Base-by-base conservation (phyloP, 1,140 invertebrate species). In the Neodiprion fabricii region DNA sequence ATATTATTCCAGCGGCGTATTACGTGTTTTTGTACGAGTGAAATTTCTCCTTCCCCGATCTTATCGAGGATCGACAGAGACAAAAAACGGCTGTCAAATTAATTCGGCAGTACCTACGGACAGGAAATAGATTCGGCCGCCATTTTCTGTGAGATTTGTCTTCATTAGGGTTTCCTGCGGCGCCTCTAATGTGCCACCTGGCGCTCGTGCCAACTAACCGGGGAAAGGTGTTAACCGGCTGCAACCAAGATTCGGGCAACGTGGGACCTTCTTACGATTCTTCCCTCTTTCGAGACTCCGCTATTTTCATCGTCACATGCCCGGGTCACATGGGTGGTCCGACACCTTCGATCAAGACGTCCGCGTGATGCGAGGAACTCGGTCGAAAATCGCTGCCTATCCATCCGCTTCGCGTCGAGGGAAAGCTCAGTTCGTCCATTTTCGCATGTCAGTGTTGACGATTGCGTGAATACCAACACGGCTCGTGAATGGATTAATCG, bases 121-220 rank as follows among this genome's bases (percentile, higher is more conserved):
- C 78, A 83, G 82, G 81, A 85, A 85, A 84, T 82, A 82, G 80
- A 79, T 82, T 81, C 76, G 79, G 78, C 75, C 79, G 82, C 81
- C 83, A 86, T 86, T 81, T 84, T 84, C 73, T 80, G 80, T 80
- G 78, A 85, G 82, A 88, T 88, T 87, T 85, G 83, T 88, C 86
- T 88, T 88, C 86, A 87, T 88, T 87, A 87, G 82, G 85, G 81
- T 82, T 84, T 86, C 85, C 85, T 81, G 83, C 81, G 83, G 82
- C 49, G n/a, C 61, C 72, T 28, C 71, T 73, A 67, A 80, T 76
- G 77, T 83, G 76, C 81, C 81, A 85, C 85, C 85, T 86, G 85
- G 84, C 80, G 81, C 67, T 73, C 23, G 21, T 73, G 61, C 70
- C 49, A 47, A 73, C 61, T 40, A 66, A 73, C 65, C 48, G 1